Evolutionary conservation across 2,888 invertebrate genomes (phyloP).

Genomic region (Embidobia sp.): DNA sequence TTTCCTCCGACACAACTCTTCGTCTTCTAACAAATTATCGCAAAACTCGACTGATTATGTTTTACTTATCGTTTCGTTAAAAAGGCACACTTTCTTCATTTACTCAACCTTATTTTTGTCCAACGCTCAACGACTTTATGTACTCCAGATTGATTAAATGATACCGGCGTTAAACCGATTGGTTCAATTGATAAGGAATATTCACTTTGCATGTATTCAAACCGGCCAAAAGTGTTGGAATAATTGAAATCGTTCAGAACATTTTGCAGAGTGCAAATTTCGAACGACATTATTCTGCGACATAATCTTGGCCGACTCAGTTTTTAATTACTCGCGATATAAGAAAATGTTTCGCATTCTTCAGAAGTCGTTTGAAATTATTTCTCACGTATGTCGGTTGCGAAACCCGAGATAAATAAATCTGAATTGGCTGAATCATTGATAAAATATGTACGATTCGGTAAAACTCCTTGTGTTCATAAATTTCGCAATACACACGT

Average conservation of each 20-base stretch:
- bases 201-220: conserved; percentile 28
- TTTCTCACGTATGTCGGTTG: conserved; percentile 32
- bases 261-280: too few species aligned
- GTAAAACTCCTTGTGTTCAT: too few species aligned
- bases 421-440: conserved; percentile 2
- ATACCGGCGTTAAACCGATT: conserved; percentile 29
- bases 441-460: too few species aligned
- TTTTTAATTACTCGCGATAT: conserved; percentile 3
- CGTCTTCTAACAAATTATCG: conserved; percentile 3
- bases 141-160: conserved; percentile 37
- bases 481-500: background rate
- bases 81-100: conserved; percentile 19
- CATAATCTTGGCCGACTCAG: too few species aligned
- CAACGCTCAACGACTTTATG: conserved; percentile 12
- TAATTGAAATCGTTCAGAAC: background rate
- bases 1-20: too few species aligned
- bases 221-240: background rate
- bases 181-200: conserved; percentile 40
- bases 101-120: conserved; percentile 25
- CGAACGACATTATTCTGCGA: too few species aligned
- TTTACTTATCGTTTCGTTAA: conserved; percentile 21
- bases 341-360: conserved; percentile 17
- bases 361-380: background rate
- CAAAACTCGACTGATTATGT: conserved; percentile 28
- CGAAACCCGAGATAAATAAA: conserved; percentile 13